Conservation (phyloP, 2,888 invertebrate genomes). For the Drosophila rubida region DNA sequence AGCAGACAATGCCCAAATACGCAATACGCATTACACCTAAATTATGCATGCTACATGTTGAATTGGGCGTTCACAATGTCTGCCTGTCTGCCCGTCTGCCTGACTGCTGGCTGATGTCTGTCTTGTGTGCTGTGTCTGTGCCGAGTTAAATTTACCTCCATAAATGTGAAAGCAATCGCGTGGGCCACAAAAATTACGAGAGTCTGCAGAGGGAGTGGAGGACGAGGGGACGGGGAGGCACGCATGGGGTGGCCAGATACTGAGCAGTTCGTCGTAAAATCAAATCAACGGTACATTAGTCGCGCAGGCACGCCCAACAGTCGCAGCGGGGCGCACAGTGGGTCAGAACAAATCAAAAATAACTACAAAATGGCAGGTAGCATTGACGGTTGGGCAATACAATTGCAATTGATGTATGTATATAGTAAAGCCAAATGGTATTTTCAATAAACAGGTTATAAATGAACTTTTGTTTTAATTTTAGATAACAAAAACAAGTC, state of each 20-base stretch:
- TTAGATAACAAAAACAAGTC: too few relatives aligned
- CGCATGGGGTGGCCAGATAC: not conserved
- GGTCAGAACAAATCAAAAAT: not conserved
- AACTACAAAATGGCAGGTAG: too few relatives aligned
- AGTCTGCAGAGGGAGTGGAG: not conserved
- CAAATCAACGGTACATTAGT: constrained; percentile 74
- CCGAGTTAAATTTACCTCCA: constrained; percentile 35
- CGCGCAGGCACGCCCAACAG: constrained; percentile 31
- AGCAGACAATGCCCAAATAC: constrained; percentile 2
- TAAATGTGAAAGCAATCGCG: constrained; percentile 54
- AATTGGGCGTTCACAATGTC: constrained; percentile 41
- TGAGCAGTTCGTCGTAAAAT: constrained; percentile 62
- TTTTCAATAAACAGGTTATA: too few relatives aligned
- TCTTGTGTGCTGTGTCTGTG: not conserved
- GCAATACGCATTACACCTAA: constrained; percentile 37
- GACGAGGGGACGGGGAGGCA: not conserved
- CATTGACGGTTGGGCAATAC: too few relatives aligned
- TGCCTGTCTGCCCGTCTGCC: not conserved
- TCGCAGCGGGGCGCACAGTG: constrained; percentile 37
- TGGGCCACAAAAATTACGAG: constrained; percentile 49
- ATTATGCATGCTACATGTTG: constrained; percentile 58
- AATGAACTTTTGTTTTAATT: too few relatives aligned
- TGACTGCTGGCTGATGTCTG: not conserved
- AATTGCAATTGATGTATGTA: too few relatives aligned
- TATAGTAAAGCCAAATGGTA: too few relatives aligned